Evolutionary conservation across 37 sponge, comb jelly and placozoan genomes (phyloP).

Genomic region (Beroe ovata): DNA sequence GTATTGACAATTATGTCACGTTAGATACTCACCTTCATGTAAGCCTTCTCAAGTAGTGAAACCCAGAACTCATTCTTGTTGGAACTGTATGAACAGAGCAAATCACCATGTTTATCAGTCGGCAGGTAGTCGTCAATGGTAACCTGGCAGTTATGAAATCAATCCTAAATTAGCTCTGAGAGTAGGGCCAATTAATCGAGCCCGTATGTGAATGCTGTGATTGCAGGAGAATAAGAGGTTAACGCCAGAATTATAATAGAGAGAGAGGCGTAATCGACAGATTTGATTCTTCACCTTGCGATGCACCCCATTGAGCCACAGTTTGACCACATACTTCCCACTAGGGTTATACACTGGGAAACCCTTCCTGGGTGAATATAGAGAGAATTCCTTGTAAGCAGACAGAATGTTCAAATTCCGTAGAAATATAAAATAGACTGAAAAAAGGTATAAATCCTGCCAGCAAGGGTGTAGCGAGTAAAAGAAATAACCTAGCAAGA

Average conservation of each 20-base stretch:
- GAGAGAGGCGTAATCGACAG: no score
- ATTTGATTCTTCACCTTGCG: conserved; percentile 91
- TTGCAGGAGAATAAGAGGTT: no score
- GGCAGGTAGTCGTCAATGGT: conserved; percentile 94
- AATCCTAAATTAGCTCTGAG: no score
- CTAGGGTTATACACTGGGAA: conserved; percentile 86
- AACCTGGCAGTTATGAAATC: conserved; percentile 71
- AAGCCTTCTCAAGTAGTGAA: conserved; percentile 94
- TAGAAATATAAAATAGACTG: no score
- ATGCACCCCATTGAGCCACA: conserved; percentile 84
- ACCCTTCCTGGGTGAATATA: conserved; percentile 73
- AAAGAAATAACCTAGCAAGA: no score
- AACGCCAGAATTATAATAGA: no score
- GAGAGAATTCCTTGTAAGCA: no score
- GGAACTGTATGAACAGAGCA: conserved; percentile 90
- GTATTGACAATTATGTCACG: neutral
- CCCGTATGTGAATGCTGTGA: no score
- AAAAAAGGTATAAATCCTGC: no score
- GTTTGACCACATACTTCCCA: conserved; percentile 87
- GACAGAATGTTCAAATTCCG: no score
- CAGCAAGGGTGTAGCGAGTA: no score
- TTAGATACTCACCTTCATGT: conserved; percentile 91
- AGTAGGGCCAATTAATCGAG: no score
- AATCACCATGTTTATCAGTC: conserved; percentile 73
- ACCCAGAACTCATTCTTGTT: conserved; percentile 95